Conservation (phyloP, 2,113 vertebrate species). For the Tauraco erythrolophus region DNA sequence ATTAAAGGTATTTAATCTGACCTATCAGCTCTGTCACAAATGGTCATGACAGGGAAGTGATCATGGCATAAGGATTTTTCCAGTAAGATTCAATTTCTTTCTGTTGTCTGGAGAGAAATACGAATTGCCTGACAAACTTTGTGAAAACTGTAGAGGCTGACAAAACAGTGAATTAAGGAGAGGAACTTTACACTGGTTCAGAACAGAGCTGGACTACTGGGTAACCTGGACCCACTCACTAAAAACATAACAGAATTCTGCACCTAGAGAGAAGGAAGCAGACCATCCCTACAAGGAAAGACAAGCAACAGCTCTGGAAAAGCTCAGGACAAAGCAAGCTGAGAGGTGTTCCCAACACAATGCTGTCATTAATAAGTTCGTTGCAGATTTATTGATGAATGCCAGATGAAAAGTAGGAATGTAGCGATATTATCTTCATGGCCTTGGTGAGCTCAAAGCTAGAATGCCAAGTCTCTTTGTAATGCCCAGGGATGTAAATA, state of each 20-base stretch:
- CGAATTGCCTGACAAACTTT: neutral
- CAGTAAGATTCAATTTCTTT: neutral
- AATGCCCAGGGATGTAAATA: neutral
- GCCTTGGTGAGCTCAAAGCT: neutral
- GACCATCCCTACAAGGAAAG: neutral
- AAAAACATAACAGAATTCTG: neutral
- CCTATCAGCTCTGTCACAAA: neutral
- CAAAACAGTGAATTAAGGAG: neutral
- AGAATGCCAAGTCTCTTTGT: neutral
- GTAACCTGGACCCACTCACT: neutral
- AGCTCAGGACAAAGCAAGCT: neutral
- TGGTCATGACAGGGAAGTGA: neutral
- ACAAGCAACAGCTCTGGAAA: neutral
- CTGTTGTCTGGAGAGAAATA: neutral
- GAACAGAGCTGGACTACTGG: neutral
- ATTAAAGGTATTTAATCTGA: neutral
- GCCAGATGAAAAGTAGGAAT: neutral
- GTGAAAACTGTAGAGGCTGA: neutral
- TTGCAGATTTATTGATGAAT: neutral
- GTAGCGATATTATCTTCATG: neutral
- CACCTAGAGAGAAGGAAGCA: neutral
- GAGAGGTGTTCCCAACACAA: neutral
- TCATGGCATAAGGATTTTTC: neutral
- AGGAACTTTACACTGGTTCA: neutral
- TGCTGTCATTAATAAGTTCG: neutral